A percentile compares a stretch with the other conserved stretches of the same genome.
Evolutionary conservation across 2,888 invertebrate genomes (phyloP).

Genomic region (Megastigmus dorsalis): DNA sequence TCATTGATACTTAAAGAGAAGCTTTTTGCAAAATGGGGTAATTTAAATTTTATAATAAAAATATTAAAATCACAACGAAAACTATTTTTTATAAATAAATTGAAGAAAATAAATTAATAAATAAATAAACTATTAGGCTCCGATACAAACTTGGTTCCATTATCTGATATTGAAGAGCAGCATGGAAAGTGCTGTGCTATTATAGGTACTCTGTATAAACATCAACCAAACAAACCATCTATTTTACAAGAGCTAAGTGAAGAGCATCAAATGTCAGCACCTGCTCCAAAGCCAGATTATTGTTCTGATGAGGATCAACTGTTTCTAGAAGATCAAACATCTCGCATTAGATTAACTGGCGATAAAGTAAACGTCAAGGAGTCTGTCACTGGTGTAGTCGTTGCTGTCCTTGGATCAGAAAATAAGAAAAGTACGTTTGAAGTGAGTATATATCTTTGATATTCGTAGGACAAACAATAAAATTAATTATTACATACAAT

Average conservation of each 20-base stretch:
- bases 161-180: conserved; percentile 84
- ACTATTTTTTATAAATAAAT: neutral
- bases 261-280: conserved; percentile 88
- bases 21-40: conserved; percentile 82
- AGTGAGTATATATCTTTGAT: conserved; percentile 56
- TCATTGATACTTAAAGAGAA: conserved; percentile 79
- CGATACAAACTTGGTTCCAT: conserved; percentile 75
- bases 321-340: conserved; percentile 93
- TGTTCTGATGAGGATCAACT: conserved; percentile 88
- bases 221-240: conserved; percentile 93
- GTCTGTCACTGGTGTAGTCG: conserved; percentile 90
- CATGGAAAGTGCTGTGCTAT: conserved; percentile 84
- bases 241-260: conserved; percentile 94
- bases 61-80: neutral
- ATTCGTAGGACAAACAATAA: conserved; percentile 5
- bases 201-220: conserved; percentile 94
- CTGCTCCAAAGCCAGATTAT: conserved; percentile 83
- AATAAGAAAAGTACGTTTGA: conserved; percentile 66
- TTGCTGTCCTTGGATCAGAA: conserved; percentile 83
- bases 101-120: conserved; percentile 3
- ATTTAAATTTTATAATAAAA: conserved; percentile 1
- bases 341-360: conserved; percentile 88
- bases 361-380: conserved; percentile 78
- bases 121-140: conserved; percentile 28
- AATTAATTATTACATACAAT: conserved; percentile 11